Conservation (phyloP, 2,797 vertebrate genomes). For the Notolepis coatsorum region DNA sequence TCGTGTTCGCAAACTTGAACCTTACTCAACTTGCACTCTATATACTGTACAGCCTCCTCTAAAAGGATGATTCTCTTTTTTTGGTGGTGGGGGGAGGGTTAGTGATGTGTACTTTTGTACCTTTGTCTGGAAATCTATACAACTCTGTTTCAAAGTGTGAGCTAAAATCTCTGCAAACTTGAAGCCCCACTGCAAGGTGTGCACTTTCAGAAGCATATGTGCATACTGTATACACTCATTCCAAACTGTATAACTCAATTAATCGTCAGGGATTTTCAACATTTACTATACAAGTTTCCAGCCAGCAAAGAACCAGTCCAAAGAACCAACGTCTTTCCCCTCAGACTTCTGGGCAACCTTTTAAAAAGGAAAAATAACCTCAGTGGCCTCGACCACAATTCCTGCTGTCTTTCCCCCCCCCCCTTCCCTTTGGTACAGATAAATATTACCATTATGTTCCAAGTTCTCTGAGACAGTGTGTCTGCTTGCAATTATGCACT, state of each 20-base stretch:
- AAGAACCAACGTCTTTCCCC: constrained; percentile 5
- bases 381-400: constrained; percentile 6
- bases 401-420: constrained; percentile 19
- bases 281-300: constrained; percentile 49
- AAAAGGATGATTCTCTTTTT: constrained; percentile 1
- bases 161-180: constrained; percentile 9
- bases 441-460: constrained; percentile 33
- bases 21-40: constrained; percentile 14
- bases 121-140: constrained; percentile 25
- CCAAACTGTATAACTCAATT: constrained; percentile 10
- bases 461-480: constrained; percentile 32
- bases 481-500: constrained; percentile 57
- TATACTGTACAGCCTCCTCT: background rate
- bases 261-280: constrained; percentile 15
- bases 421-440: constrained; percentile 28
- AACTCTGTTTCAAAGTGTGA: constrained; percentile 29
- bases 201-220: constrained; percentile 50
- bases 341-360: background rate
- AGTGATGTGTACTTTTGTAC: background rate
- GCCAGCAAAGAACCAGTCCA: constrained; percentile 33
- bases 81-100: background rate
- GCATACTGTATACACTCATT: constrained; percentile 53
- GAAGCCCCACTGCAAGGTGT: background rate
- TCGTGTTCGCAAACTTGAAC: constrained; percentile 36
- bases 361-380: constrained; percentile 19